Conservation (phyloP, 2,797 vertebrate genomes). For the Phrynocephalus forsythii region DNA sequence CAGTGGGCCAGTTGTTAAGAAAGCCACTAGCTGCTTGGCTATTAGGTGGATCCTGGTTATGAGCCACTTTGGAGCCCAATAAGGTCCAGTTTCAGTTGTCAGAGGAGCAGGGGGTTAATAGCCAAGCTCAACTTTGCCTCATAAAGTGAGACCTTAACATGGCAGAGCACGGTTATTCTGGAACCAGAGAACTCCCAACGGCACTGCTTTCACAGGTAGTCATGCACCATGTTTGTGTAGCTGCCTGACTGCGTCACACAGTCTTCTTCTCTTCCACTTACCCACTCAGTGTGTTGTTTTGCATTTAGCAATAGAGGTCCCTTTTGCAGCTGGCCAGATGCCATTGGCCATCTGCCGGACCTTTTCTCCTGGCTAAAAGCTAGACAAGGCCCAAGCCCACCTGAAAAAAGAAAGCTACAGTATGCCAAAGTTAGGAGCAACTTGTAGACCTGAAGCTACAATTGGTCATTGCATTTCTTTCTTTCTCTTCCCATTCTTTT, state of each 20-base stretch:
- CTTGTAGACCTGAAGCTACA: neutral
- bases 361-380: neutral
- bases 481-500: too few species aligned
- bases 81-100: too few species aligned
- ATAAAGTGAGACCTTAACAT: neutral
- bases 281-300: neutral
- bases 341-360: neutral
- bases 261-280: neutral
- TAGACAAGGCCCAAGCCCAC: neutral
- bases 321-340: neutral
- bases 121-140: neutral
- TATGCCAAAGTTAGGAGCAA: neutral
- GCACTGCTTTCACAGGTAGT: neutral
- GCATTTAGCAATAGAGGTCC: neutral
- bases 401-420: neutral
- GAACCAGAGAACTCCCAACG: neutral
- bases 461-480: neutral
- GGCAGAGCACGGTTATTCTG: neutral
- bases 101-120: too few species aligned
- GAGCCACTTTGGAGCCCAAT: too few species aligned
- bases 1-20: neutral
- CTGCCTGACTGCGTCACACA: neutral
- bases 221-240: neutral
- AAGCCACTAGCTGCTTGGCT: neutral
- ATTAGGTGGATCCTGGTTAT: neutral